Evolutionary conservation across 2,797 vertebrate genomes (phyloP).

Genomic region (Gymnodraco acuticeps): DNA sequence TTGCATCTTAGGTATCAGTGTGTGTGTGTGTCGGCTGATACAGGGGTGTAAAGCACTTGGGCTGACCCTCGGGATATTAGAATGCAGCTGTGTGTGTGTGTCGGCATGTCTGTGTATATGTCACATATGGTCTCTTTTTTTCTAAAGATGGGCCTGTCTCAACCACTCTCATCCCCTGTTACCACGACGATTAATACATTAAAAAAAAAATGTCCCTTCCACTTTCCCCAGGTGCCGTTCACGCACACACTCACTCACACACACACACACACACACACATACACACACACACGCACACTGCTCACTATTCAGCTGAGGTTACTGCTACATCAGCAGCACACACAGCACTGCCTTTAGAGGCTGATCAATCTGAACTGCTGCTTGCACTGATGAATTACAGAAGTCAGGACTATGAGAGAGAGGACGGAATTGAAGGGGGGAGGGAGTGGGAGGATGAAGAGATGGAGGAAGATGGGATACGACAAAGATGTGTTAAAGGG

Average conservation of each 20-base stretch:
- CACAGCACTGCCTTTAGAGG: constrained; percentile 82
- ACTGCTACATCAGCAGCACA: constrained; percentile 86
- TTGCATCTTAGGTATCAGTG: constrained; percentile 30
- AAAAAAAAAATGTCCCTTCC: constrained; percentile 88
- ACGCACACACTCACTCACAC: constrained; percentile 25
- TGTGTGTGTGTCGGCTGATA: constrained; percentile 41
- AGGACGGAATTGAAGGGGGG: constrained; percentile 20
- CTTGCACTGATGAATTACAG: constrained; percentile 83
- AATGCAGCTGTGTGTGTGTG: constrained; percentile 60
- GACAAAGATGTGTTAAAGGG: constrained; percentile 20
- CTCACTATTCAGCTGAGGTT: constrained; percentile 82
- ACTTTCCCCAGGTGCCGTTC: constrained; percentile 74
- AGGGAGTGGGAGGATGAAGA: constrained; percentile 19
- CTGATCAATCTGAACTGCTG: constrained; percentile 86
- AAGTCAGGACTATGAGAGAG: constrained; percentile 55
- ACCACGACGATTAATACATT: constrained; percentile 86
- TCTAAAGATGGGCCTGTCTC: constrained; percentile 77
- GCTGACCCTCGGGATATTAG: constrained; percentile 71
- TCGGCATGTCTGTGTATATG: constrained; percentile 36
- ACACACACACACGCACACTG: constrained; percentile 61
- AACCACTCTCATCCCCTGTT: constrained; percentile 78
- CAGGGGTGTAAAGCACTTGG: constrained; percentile 63
- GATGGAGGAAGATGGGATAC: constrained; percentile 28
- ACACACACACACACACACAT: constrained; percentile 28
- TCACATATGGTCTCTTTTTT: constrained; percentile 64